Evolutionary conservation across 1,140 invertebrate species (phyloP).

Genomic region (Temnothorax longispinosus): DNA sequence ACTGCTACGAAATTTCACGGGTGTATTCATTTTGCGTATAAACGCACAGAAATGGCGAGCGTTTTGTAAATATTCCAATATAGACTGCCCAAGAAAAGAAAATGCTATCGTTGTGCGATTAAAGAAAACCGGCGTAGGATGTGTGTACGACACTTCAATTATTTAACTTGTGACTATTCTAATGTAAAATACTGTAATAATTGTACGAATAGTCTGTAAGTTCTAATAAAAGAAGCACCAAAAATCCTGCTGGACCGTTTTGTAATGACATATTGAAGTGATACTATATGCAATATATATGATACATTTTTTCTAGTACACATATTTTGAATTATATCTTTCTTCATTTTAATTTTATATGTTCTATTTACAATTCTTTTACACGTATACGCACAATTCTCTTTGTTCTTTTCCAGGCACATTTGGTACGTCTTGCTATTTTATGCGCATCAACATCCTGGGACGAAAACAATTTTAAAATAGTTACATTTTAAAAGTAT

Average conservation of each 20-base stretch:
- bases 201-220: constrained; percentile 78
- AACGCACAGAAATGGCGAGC: constrained; percentile 26
- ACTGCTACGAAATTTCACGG: constrained; percentile 25
- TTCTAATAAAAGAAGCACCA: constrained; percentile 78
- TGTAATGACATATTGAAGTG: not conserved
- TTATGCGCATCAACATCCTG: not conserved
- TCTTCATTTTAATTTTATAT: constrained; percentile 8
- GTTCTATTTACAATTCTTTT: constrained; percentile 30
- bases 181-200: constrained; percentile 81
- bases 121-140: constrained; percentile 63
- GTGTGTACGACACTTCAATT: constrained; percentile 72
- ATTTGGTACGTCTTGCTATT: not conserved
- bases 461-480: not conserved
- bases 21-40: not conserved
- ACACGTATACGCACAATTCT: not conserved
- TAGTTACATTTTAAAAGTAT: not conserved
- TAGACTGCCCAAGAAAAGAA: constrained; percentile 32
- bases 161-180: constrained; percentile 77
- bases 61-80: constrained; percentile 59
- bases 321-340: constrained; percentile 39
- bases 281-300: constrained; percentile 20
- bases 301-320: constrained; percentile 30
- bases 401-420: not conserved
- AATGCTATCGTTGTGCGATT: constrained; percentile 61
- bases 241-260: constrained; percentile 59